Percentiles rank a stretch among this genome's conserved stretches.
Conservation (phyloP, 2,113 vertebrate species). For the Tetraodon nigroviridis region DNA sequence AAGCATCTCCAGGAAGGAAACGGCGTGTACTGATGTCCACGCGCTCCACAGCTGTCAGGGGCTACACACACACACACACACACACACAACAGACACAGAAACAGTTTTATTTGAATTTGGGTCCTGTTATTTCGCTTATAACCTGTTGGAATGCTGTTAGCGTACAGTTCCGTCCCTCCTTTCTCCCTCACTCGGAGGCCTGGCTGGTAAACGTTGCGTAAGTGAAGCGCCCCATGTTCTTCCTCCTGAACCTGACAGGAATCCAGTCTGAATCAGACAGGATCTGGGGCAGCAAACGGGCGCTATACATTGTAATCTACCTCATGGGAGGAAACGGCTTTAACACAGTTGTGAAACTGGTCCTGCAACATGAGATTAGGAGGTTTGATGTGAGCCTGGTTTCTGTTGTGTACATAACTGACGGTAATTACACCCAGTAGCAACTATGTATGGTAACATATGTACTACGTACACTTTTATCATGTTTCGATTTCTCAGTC, state of each 20-base stretch:
- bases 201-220: background rate
- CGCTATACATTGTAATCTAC: conserved; percentile 26
- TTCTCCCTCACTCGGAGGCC: background rate
- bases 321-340: conserved; percentile 24
- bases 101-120: too few relatives aligned
- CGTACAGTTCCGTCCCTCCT: too few relatives aligned
- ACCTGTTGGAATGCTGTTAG: too few relatives aligned
- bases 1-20: too few relatives aligned
- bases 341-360: conserved; percentile 29
- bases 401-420: background rate
- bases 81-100: too few relatives aligned
- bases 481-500: too few relatives aligned
- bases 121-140: too few relatives aligned
- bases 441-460: background rate
- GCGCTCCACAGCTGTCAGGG: too few relatives aligned
- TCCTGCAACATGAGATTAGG: conserved; percentile 15
- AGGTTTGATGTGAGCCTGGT: conserved; percentile 6
- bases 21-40: too few relatives aligned
- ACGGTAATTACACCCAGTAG: background rate
- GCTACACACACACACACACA: too few relatives aligned
- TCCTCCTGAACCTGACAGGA: too few relatives aligned
- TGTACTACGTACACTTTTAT: conserved; percentile 1
- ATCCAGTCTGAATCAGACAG: background rate
- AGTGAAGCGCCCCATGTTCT: conserved; percentile 9
- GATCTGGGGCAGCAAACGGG: conserved; percentile 7